Percentiles rank a stretch among this genome's conserved stretches.
These are phyloP conservation scores for Psix sp. DNA, from an alignment of 1,140 invertebrate genomes.

Conservation along the genomic window DNA sequence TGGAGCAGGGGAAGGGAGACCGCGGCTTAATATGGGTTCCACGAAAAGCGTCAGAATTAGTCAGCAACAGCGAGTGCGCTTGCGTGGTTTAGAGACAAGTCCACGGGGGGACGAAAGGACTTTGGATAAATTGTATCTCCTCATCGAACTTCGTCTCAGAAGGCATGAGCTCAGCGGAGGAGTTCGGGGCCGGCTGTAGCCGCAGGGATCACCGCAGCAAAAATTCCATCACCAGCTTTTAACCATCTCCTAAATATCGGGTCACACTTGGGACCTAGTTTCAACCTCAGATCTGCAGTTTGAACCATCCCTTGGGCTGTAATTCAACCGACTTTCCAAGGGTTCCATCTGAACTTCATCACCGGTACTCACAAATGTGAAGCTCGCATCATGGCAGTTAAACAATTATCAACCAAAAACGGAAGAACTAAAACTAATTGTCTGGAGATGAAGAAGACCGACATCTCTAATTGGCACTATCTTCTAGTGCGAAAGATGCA, in stretches of 20 bases:
- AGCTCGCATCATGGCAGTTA: slow-evolving; percentile 22
- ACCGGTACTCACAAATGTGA: neutral
- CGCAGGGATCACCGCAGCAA: neutral
- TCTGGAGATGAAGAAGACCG: slow-evolving; percentile 36
- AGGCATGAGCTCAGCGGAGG: slow-evolving; percentile 16
- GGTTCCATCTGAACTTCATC: neutral
- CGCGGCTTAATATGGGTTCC: slow-evolving; percentile 28
- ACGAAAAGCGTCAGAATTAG: slow-evolving; percentile 63
- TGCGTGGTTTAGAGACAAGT: slow-evolving; percentile 66
- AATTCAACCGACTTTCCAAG: no score
- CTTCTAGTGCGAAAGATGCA: slow-evolving; percentile 26
- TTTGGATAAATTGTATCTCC: slow-evolving; percentile 40
- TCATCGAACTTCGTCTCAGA: slow-evolving; percentile 14
- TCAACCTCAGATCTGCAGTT: no score
- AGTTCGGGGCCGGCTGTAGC: slow-evolving; percentile 9
- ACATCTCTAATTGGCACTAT: slow-evolving; percentile 39
- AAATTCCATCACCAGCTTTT: neutral
- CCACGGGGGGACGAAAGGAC: slow-evolving; percentile 29
- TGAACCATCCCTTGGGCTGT: no score
- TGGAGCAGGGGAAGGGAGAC: slow-evolving; percentile 11
- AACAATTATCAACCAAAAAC: neutral
- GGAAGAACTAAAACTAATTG: slow-evolving; percentile 15
- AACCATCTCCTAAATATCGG: slow-evolving; percentile 2
- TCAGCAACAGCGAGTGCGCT: slow-evolving; percentile 72
- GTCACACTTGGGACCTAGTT: no score